Base-by-base conservation (phyloP, 2,888 invertebrate species). In the Diarsia rubi region DNA sequence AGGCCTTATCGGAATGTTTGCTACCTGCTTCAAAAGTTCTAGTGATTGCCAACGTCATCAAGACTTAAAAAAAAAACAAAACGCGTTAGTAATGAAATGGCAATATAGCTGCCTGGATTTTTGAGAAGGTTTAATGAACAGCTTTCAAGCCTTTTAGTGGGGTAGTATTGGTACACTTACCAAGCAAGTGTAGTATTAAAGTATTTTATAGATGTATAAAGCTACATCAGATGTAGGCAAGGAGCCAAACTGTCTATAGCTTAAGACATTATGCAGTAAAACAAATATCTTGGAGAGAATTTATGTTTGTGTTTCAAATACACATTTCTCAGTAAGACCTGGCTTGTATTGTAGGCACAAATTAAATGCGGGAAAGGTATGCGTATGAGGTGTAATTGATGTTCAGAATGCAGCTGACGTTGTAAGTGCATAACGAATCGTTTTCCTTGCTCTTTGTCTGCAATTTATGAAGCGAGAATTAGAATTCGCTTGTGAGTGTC, bases 181-280 rank as follows among this genome's bases (percentile, higher is more conserved):
- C n/a, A n/a, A n/a, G n/a, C n/a, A n/a, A n/a, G n/a, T n/a, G n/a
- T n/a, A n/a, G n/a, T n/a, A n/a, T n/a, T n/a, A n/a, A n/a, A n/a
- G n/a, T n/a, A n/a, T n/a, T n/a, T n/a, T n/a, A n/a, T n/a, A 72
- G 66, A 64, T 59, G 24, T 77, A 42, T 82, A 54, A 19, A 27
- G 54, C 59, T 60, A 52, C 42, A 73, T 65, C 54, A 75, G 59
- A 45, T 27, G 37, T 65, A 82, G 82, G 82, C 82, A 84, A 4
- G 12, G 72, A 60, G 85, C 82, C 85, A 82, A 82, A 37, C 62
- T 24, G 19, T 74, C 82, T 64, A 67, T 77, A 72, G 31, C 16
- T 52, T 42, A 70, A 84, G 69, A 82, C 72, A 72, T 84, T 76
- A 77, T 73, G 78, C 85, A 82, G 60, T 68, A 75, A 63, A 85